A percentile compares a stretch with the other conserved stretches of the same genome.
Conservation (phyloP, 2,797 vertebrate genomes). For the Coracias cyanogaster region DNA sequence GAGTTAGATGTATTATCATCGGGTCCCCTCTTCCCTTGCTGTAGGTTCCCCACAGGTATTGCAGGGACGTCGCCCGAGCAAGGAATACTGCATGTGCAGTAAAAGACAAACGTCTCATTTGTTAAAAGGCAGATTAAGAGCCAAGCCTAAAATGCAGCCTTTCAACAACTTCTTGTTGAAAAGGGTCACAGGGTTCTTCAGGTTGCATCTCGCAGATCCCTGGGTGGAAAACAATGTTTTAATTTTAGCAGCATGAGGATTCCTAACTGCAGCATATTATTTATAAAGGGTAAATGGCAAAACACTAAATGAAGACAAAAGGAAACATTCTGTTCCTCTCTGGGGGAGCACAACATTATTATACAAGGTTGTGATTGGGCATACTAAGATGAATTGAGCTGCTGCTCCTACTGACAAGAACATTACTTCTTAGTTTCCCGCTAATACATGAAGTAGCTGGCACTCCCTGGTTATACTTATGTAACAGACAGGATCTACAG, state of each 20-base stretch:
- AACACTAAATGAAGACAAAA: conserved; percentile 39
- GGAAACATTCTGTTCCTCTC: conserved; percentile 55
- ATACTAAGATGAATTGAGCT: conserved; percentile 67
- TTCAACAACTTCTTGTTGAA: conserved; percentile 13
- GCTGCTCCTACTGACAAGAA: conserved; percentile 58
- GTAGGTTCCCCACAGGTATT: neutral
- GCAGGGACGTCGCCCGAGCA: neutral
- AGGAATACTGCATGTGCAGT: neutral
- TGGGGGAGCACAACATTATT: conserved; percentile 55
- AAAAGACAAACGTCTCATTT: conserved; percentile 36
- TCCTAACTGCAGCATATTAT: conserved; percentile 30
- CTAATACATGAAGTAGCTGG: conserved; percentile 35
- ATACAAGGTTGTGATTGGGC: conserved; percentile 51
- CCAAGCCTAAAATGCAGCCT: conserved; percentile 2
- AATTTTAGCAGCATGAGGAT: conserved; percentile 45
- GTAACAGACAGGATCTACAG: conserved; percentile 14
- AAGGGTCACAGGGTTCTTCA: conserved; percentile 1
- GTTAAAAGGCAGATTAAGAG: conserved; percentile 42
- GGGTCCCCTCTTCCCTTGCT: neutral
- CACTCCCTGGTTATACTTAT: neutral
- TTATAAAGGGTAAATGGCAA: conserved; percentile 51
- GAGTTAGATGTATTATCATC: neutral
- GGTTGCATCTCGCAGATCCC: neutral
- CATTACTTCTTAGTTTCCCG: conserved; percentile 65
- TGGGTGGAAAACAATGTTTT: conserved; percentile 50